Evolutionary conservation across 2,797 vertebrate species (phyloP).

Genomic region (Pagetopsis macropterus): DNA sequence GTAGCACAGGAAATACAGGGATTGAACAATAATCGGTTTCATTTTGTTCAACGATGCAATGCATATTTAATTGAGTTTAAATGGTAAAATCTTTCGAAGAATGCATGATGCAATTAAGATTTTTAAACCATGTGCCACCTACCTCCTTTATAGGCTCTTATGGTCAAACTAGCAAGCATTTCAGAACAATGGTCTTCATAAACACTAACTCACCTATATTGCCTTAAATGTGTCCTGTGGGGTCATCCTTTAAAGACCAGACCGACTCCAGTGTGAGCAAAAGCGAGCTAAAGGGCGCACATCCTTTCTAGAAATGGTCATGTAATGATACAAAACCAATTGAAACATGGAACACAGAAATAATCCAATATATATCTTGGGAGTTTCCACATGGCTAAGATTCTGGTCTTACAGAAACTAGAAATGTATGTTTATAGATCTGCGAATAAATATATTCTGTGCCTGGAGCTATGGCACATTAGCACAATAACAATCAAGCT

Average conservation of each 20-base stretch:
- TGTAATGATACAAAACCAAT: slow-evolving; percentile 32
- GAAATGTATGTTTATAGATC: slow-evolving; percentile 52
- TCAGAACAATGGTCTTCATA: slow-evolving; percentile 26
- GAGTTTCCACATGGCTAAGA: slow-evolving; percentile 13
- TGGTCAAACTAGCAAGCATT: slow-evolving; percentile 10
- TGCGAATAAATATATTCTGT: slow-evolving; percentile 37
- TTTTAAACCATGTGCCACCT: neutral
- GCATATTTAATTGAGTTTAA: slow-evolving; percentile 18
- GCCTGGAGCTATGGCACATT: slow-evolving; percentile 17
- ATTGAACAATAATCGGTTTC: neutral
- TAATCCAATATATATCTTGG: slow-evolving; percentile 7
- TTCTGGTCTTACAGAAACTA: slow-evolving; percentile 38
- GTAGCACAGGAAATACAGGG: neutral
- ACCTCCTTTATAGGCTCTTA: slow-evolving; percentile 5
- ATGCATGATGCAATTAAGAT: neutral
- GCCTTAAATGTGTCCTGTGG: slow-evolving; percentile 18
- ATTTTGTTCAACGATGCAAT: slow-evolving; percentile 19
- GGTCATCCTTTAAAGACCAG: slow-evolving; percentile 26
- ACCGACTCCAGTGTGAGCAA: neutral
- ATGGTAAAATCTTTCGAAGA: neutral
- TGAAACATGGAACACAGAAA: slow-evolving; percentile 12
- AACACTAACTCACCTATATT: slow-evolving; percentile 21
- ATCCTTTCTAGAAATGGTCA: slow-evolving; percentile 23
- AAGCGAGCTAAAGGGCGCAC: slow-evolving; percentile 1
- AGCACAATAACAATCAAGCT: slow-evolving; percentile 4